phyloP scores from a whole-genome alignment of 2,113 vertebrate species.

The Geothlypis trichas region DNA sequence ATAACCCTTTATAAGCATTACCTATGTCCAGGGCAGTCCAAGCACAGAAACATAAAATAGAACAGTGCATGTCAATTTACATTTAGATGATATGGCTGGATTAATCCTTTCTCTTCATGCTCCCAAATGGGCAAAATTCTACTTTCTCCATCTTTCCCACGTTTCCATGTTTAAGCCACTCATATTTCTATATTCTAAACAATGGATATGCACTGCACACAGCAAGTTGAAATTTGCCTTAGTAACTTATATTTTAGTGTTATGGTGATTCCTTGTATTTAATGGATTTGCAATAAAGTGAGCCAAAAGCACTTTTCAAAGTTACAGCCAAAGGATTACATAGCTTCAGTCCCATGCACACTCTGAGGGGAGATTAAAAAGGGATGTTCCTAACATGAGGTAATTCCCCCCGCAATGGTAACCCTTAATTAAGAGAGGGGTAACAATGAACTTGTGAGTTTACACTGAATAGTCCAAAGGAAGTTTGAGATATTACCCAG shows the following conservation, averaged over 20 bases:
- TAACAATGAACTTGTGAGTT: neutral
- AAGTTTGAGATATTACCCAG: neutral
- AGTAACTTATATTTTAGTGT: neutral
- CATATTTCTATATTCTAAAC: neutral
- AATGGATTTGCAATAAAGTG: neutral
- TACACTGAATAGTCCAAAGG: neutral
- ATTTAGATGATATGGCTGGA: neutral
- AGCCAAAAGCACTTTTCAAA: neutral
- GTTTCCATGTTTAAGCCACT: neutral
- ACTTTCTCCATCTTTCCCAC: neutral
- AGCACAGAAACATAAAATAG: neutral
- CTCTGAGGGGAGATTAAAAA: neutral
- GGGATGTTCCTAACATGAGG: neutral
- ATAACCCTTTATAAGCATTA: neutral
- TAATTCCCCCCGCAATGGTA: neutral
- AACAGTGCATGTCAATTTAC: neutral
- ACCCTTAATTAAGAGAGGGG: neutral
- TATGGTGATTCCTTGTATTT: neutral
- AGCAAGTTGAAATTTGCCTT: neutral
- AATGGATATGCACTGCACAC: neutral
- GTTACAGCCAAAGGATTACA: neutral
- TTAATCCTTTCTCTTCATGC: neutral
- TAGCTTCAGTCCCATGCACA: neutral
- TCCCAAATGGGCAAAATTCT: neutral
- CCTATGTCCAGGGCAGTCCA: neutral